Conservation (phyloP, 2,113 vertebrate species). For the Trematocara marginatum region DNA sequence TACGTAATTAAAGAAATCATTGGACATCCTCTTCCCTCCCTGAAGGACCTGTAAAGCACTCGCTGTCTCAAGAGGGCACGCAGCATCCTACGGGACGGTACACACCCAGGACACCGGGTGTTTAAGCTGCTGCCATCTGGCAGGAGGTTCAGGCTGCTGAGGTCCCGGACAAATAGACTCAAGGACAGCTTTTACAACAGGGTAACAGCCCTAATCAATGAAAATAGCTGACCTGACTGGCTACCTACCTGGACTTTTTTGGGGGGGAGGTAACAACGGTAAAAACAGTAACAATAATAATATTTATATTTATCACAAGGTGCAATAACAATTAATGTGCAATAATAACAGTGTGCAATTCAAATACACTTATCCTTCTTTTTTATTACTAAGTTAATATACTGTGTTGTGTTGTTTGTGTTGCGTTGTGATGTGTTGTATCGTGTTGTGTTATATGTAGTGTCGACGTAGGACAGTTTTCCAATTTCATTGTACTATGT, state of each 20-base stretch:
- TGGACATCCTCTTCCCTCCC: too few relatives aligned
- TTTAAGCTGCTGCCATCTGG: too few relatives aligned
- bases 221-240: not conserved
- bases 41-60: too few relatives aligned
- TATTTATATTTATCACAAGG: not conserved
- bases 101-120: too few relatives aligned
- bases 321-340: not conserved
- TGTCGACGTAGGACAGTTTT: not conserved
- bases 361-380: rapidly evolving
- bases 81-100: too few relatives aligned
- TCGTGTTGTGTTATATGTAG: not conserved
- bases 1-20: too few relatives aligned
- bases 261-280: rapidly evolving
- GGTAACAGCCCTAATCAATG: not conserved
- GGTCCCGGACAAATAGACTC: too few relatives aligned
- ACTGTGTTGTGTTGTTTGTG: not conserved
- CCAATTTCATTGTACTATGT: not conserved
- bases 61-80: too few relatives aligned
- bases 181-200: too few relatives aligned
- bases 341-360: not conserved
- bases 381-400: not conserved
- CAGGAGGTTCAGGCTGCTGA: too few relatives aligned
- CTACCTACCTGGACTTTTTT: not conserved
- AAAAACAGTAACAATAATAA: not conserved
- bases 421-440: not conserved